These are phyloP conservation scores for Agriotes lineatus DNA, from an alignment of 2,888 invertebrate species.

Conservation along the genomic window DNA sequence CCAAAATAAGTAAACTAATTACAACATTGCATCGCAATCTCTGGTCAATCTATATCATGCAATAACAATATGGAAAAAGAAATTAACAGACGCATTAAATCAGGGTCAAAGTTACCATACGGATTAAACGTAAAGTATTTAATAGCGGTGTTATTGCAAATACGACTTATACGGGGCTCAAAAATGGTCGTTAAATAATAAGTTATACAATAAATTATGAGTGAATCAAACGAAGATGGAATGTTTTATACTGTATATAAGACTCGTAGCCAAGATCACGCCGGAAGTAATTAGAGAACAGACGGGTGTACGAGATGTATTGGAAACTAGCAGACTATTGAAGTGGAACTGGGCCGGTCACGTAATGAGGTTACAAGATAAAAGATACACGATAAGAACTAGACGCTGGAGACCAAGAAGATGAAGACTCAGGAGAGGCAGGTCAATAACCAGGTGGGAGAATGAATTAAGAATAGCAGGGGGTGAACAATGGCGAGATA, in stretches of 20 bases:
- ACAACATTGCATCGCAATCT: no score
- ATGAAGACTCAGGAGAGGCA: no score
- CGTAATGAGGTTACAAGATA: background rate
- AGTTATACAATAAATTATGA: background rate
- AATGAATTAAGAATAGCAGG: no score
- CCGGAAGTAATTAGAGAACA: background rate
- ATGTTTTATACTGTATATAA: background rate
- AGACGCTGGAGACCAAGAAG: background rate
- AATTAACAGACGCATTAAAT: background rate
- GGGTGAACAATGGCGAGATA: no score
- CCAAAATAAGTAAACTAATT: no score
- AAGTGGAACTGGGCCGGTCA: no score
- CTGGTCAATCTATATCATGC: background rate
- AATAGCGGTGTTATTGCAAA: no score
- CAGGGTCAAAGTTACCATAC: background rate
- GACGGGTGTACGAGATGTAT: background rate
- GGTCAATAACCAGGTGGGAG: no score
- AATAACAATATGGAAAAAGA: background rate
- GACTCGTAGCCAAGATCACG: background rate
- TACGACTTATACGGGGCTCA: no score
- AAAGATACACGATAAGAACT: background rate
- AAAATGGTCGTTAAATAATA: no score
- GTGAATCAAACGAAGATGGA: background rate
- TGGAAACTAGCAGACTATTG: background rate
- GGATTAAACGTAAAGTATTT: background rate